Base-by-base conservation (phyloP, 2,797 vertebrate species). In the Anguilla obscura region DNA sequence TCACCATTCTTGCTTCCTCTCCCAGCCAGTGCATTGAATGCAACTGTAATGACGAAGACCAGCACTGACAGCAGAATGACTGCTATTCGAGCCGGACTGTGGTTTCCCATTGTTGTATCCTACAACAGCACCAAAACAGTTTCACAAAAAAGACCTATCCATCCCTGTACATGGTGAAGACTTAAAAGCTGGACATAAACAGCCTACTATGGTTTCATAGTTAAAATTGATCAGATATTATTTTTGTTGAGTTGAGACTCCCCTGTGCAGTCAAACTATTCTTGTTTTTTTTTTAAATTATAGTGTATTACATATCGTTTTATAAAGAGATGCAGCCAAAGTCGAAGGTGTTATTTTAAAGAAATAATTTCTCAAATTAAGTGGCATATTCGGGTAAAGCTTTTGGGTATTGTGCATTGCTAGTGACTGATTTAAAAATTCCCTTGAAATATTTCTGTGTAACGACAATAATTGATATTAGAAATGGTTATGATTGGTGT, bases 11-110 rank as follows among this genome's bases (percentile, higher is more conserved):
- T 84, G n/a, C 50, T 79, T 36, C 91, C 91, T n/a, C 87, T 87
- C 58, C 90, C 92, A 66, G 92, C 90, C 14, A 92, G 79, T 12
- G 52, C 69, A 3, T 92, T 92, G 84, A 92, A 86, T 9, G 40
- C 33, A 30, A 92, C 74, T 7, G 66, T 85, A 30, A 89, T 48
- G 54, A 91, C 69, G 71, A 87, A 92, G 0, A 86, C 1, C 7
- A 91, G 60, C 79, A 91, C 50, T 7, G 90, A 89, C 21, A 87
- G 21, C 1, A 88, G 50, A 33, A 92, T 87, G 8, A 84, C 84
- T 12, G 56, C 10, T 30, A 92, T 45, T 48, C 87, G 91, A 16
- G 58, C 18, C 80, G 82, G 3, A 80, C n/a, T 90, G 85, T 92
- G 89, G 58, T 27, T 86, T 74, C 80, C 90, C 88, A 92, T 92